These are phyloP conservation scores for Rhaphigaster nebulosa DNA, from an alignment of 2,888 invertebrate genomes.

Conservation along the genomic window DNA sequence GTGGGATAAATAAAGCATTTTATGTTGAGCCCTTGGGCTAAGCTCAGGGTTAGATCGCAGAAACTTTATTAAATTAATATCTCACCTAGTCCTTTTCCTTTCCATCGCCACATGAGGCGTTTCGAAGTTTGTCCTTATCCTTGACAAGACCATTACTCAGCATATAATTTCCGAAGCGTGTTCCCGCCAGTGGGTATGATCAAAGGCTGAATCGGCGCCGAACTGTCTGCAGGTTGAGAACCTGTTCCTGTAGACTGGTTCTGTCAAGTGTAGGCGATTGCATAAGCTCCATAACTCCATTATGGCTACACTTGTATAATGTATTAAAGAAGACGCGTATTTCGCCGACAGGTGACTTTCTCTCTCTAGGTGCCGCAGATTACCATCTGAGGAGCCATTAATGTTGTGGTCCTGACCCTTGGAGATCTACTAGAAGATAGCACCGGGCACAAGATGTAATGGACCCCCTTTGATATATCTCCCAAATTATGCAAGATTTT, in stretches of 20 bases:
- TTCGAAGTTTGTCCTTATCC: not conserved
- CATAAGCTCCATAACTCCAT: slow-evolving; percentile 17
- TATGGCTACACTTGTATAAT: slow-evolving; percentile 22
- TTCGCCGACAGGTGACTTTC: slow-evolving; percentile 5
- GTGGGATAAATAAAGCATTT: not conserved
- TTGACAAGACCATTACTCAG: slow-evolving; percentile 3
- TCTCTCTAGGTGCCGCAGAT: not conserved
- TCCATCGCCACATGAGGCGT: not conserved
- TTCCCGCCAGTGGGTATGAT: not conserved
- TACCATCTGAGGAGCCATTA: not conserved
- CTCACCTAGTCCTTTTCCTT: not conserved
- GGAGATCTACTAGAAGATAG: not conserved
- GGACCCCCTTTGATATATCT: not conserved
- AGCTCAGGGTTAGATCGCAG: not conserved
- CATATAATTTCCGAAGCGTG: not conserved
- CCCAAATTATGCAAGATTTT: not conserved
- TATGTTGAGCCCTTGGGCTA: not conserved
- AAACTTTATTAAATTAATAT: not conserved
- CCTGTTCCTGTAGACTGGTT: not conserved
- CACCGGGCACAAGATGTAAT: not conserved
- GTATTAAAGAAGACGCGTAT: slow-evolving; percentile 13
- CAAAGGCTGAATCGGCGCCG: slow-evolving; percentile 10
- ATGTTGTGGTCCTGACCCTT: not conserved
- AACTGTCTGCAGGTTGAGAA: not conserved
- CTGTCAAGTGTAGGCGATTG: slow-evolving; percentile 35